phyloP scores from a whole-genome alignment of 2,888 invertebrate genomes.

The Selenia dentaria region DNA sequence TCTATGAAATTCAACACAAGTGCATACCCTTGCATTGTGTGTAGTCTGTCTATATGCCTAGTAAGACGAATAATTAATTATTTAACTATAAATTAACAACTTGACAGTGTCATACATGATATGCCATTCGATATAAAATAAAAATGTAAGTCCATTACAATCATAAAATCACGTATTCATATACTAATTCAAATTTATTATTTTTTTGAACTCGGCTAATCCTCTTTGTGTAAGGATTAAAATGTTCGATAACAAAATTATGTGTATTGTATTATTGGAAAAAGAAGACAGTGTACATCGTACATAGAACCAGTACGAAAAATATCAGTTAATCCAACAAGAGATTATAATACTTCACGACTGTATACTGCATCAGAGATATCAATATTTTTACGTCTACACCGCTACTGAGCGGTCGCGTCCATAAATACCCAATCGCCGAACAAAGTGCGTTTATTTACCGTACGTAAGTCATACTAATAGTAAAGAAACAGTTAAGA shows the following conservation, averaged over 20 bases:
- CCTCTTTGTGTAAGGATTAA: background rate
- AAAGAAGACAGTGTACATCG: background rate
- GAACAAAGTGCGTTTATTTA: slow-evolving; percentile 16
- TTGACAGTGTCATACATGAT: no score
- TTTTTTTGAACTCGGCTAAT: no score
- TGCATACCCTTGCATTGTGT: no score
- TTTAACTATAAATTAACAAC: no score
- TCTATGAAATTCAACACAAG: no score
- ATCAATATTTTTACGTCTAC: slow-evolving; percentile 47
- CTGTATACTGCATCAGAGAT: slow-evolving; percentile 28
- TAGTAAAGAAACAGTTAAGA: slow-evolving; percentile 18
- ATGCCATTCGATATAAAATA: no score
- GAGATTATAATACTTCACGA: slow-evolving; percentile 12
- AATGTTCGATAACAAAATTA: background rate
- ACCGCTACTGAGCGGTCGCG: slow-evolving; percentile 43
- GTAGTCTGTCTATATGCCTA: no score
- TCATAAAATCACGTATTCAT: no score
- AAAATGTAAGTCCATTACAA: no score
- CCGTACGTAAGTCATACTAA: background rate
- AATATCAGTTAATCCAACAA: slow-evolving; percentile 37
- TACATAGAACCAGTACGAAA: slow-evolving; percentile 13
- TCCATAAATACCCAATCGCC: slow-evolving; percentile 18
- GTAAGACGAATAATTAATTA: no score
- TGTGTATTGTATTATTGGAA: slow-evolving; percentile 6
- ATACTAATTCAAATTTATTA: no score